Conservation (phyloP, 2,113 vertebrate species). For the Dasypus novemcinctus region DNA sequence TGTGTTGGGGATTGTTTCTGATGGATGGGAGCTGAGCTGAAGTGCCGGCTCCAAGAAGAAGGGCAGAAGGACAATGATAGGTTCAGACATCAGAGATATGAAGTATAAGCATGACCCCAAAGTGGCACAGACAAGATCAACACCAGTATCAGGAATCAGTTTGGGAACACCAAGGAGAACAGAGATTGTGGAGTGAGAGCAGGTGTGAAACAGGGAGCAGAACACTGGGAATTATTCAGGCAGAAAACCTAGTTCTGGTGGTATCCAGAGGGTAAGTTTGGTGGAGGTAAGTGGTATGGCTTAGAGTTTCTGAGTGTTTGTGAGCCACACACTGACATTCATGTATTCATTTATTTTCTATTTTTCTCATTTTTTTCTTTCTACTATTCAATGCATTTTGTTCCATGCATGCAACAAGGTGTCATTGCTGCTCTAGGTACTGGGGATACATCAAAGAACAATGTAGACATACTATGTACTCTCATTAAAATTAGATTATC, state of each 20-base stretch:
- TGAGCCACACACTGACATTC: accelerated
- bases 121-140: neutral
- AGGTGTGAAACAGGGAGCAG: too few species aligned
- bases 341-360: neutral
- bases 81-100: neutral
- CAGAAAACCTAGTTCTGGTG: too few species aligned
- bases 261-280: accelerated
- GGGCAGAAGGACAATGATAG: neutral
- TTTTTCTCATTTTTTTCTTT: neutral
- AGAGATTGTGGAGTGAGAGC: accelerated
- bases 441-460: neutral
- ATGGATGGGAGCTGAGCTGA: neutral
- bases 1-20: neutral
- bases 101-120: neutral
- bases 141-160: too few species aligned
- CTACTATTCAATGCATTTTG: neutral
- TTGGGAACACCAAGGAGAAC: neutral
- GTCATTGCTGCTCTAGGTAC: neutral
- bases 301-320: neutral
- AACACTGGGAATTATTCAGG: accelerated
- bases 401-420: too few species aligned
- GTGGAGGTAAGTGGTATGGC: accelerated
- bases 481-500: accelerated
- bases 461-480: neutral
- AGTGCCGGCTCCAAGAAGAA: too few species aligned